These are phyloP conservation scores for Ia io DNA, from an alignment of 2,113 vertebrate genomes.

Conservation along the genomic window DNA sequence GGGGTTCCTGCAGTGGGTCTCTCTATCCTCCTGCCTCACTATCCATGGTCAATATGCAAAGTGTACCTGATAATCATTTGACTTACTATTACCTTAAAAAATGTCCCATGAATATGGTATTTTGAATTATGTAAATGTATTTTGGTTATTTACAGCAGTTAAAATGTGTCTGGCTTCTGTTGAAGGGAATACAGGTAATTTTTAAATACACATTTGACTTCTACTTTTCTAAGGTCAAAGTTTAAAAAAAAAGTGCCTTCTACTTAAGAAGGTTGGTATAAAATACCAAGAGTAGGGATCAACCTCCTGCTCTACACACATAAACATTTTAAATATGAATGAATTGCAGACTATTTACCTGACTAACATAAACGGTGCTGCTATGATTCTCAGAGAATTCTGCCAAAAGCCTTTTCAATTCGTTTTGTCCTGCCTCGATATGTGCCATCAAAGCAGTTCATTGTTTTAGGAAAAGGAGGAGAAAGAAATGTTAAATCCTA, in stretches of 20 bases:
- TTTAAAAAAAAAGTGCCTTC: background rate
- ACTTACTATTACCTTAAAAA: background rate
- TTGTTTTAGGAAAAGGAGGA: slow-evolving; percentile 74
- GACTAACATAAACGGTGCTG: slow-evolving; percentile 51
- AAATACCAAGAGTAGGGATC: slow-evolving; percentile 45
- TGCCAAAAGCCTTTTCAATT: slow-evolving; percentile 59
- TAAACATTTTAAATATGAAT: slow-evolving; percentile 51
- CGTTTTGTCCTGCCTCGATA: slow-evolving; percentile 62
- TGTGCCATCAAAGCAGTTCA: slow-evolving; percentile 73
- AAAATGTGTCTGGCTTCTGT: background rate
- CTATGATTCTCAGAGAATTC: slow-evolving; percentile 50
- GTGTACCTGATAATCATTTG: background rate
- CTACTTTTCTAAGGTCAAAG: slow-evolving; percentile 3
- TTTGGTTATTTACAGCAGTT: background rate
- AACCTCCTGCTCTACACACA: background rate
- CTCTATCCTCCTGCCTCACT: background rate
- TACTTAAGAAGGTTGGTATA: slow-evolving; percentile 31
- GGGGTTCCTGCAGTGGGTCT: too few relatives aligned
- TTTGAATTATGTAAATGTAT: slow-evolving; percentile 15
- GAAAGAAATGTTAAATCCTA: slow-evolving; percentile 77
- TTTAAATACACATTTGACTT: background rate
- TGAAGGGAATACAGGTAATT: slow-evolving; percentile 9
- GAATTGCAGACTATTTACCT: background rate
- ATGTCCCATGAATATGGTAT: background rate
- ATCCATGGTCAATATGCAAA: background rate